These are phyloP conservation scores for Otolemur crassicaudatus DNA, from an alignment of 2,797 vertebrate genomes.

Conservation along the genomic window DNA sequence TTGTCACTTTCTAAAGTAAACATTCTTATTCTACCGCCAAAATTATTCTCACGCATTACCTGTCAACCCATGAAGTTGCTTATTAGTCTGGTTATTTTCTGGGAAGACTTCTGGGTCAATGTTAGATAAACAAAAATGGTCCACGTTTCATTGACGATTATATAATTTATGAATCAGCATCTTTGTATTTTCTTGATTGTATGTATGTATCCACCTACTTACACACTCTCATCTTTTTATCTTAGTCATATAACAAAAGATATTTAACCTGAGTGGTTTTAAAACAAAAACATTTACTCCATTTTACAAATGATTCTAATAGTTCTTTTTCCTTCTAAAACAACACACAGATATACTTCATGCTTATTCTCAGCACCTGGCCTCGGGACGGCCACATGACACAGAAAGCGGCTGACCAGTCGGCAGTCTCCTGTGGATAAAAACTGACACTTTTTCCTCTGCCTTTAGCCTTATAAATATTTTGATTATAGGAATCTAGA, in stretches of 20 bases:
- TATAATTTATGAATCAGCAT: slow-evolving; percentile 47
- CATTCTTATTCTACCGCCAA: slow-evolving; percentile 70
- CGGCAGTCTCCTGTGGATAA: neutral
- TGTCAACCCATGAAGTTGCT: slow-evolving; percentile 46
- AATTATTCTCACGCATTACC: slow-evolving; percentile 59
- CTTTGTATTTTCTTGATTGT: neutral
- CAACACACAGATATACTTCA: neutral
- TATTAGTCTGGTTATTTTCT: slow-evolving; percentile 78
- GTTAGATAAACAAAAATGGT: slow-evolving; percentile 73
- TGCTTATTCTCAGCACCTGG: neutral
- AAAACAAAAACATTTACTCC: neutral
- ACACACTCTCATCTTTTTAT: neutral
- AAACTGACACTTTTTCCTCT: neutral
- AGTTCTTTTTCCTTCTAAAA: neutral
- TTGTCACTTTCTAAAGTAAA: slow-evolving; percentile 76
- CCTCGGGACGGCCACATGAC: neutral
- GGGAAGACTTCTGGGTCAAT: slow-evolving; percentile 47
- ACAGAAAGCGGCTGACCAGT: neutral
- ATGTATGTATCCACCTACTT: neutral
- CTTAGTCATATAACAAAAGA: neutral
- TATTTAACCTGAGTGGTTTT: neutral
- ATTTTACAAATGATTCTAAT: neutral
- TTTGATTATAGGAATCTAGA: neutral
- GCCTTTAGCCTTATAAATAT: neutral
- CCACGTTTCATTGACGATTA: slow-evolving; percentile 64